Percentiles rank a stretch among this genome's conserved stretches.
These are phyloP conservation scores for Thamnaconus septentrionalis DNA, from an alignment of 2,113 vertebrate genomes.

Conservation along the genomic window DNA sequence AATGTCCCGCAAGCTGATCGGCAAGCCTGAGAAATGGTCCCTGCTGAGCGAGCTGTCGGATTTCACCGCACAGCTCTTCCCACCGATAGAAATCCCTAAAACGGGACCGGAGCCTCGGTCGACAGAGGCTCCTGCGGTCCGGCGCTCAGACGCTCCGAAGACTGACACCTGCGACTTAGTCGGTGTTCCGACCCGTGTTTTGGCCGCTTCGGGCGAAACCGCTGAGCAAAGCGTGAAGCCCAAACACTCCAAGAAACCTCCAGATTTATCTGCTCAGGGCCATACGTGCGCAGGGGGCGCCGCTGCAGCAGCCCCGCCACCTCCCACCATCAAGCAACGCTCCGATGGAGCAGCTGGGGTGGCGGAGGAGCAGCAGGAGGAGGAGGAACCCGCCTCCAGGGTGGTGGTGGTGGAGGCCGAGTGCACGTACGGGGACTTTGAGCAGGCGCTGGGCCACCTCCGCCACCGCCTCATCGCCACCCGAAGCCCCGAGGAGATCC, in stretches of 20 bases:
- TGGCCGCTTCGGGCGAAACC: slow-evolving; percentile 10
- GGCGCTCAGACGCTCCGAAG: slow-evolving; percentile 10
- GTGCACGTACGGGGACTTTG: slow-evolving; percentile 94
- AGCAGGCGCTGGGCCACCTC: slow-evolving; percentile 88
- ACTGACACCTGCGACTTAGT: slow-evolving; percentile 14
- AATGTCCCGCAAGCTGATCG: slow-evolving; percentile 75
- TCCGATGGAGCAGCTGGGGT: background rate
- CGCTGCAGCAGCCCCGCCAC: background rate
- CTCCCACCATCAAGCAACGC: slow-evolving; percentile 10
- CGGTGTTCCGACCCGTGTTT: slow-evolving; percentile 1
- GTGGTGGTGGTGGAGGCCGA: slow-evolving; percentile 81
- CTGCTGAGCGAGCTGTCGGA: slow-evolving; percentile 65
- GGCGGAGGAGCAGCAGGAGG: background rate
- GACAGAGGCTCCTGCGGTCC: slow-evolving; percentile 15
- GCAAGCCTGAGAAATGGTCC: slow-evolving; percentile 66
- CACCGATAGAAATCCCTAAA: slow-evolving; percentile 63
- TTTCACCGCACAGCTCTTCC: slow-evolving; percentile 64
- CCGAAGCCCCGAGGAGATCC: slow-evolving; percentile 92
- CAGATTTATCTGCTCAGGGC: slow-evolving; percentile 36
- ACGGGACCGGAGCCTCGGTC: slow-evolving; percentile 31
- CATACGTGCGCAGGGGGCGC: background rate
- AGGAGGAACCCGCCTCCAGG: slow-evolving; percentile 38
- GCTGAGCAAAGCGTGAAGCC: slow-evolving; percentile 48
- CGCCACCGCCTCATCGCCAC: slow-evolving; percentile 88
- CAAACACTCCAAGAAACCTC: slow-evolving; percentile 57